A percentile compares a stretch with the other conserved stretches of the same genome.
Evolutionary conservation across 2,113 vertebrate genomes (phyloP).

Genomic region (Pachycephala philippinensis): DNA sequence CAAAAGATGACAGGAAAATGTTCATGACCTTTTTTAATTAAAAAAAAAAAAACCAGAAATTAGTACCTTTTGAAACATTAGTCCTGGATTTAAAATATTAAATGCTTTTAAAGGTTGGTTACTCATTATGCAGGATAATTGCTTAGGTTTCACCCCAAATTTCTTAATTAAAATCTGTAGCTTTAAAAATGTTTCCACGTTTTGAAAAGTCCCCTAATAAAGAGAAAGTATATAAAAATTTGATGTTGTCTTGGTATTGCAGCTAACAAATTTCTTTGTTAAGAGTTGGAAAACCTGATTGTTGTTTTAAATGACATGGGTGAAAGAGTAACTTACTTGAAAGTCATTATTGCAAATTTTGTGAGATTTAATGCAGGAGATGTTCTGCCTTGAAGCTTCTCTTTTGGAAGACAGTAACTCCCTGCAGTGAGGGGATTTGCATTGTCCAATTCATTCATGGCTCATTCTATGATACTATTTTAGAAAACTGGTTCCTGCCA

Average conservation of each 20-base stretch:
- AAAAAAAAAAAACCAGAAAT: not conserved
- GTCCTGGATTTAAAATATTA: not conserved
- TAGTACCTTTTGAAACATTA: not conserved
- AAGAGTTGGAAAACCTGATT: not conserved
- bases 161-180: not conserved
- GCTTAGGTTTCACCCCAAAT: not conserved
- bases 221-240: not conserved
- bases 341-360: not conserved
- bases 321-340: not conserved
- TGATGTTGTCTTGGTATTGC: not conserved
- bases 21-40: not conserved
- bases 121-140: not conserved
- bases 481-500: not conserved
- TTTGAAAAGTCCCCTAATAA: not conserved
- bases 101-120: not conserved
- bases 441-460: not conserved
- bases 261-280: not conserved
- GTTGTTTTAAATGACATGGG: not conserved
- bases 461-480: not conserved
- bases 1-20: not conserved
- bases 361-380: not conserved
- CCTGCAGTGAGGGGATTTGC: not conserved
- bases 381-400: not conserved
- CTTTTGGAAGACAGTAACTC: not conserved
- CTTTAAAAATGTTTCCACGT: not conserved